Percentiles rank a stretch among this genome's conserved stretches.
phyloP scores from a whole-genome alignment of 2,113 vertebrate species.

The Dipodomys spectabilis region DNA sequence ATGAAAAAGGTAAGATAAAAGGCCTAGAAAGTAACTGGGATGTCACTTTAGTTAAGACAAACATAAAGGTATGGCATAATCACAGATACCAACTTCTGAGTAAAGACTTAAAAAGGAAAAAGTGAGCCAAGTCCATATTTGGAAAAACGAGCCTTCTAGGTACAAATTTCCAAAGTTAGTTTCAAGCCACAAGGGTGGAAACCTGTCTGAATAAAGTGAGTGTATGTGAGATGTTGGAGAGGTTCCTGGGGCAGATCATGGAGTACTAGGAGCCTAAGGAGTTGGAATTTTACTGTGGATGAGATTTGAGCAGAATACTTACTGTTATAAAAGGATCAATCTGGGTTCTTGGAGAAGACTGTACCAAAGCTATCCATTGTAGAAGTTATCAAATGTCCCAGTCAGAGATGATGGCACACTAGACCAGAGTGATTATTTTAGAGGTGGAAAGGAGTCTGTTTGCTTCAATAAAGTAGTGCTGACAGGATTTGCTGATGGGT shows the following conservation, averaged over 20 bases:
- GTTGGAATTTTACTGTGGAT: not conserved
- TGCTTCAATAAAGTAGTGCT: not conserved
- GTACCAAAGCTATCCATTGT: not conserved
- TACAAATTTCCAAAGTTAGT: not conserved
- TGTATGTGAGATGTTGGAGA: not conserved
- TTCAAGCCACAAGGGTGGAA: not conserved
- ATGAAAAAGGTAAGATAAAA: not conserved
- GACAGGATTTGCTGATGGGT: not conserved
- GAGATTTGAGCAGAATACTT: not conserved
- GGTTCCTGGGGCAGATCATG: not conserved
- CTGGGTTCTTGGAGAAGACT: not conserved
- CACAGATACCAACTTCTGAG: conserved; percentile 11
- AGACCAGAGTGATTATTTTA: not conserved
- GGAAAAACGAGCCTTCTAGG: not conserved
- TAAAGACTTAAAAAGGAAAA: not conserved
- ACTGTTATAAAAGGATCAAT: not conserved
- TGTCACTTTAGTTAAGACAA: not conserved
- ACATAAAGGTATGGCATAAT: not conserved
- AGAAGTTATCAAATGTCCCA: not conserved
- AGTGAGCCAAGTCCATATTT: not conserved
- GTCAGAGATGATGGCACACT: not conserved
- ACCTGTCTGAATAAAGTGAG: not conserved
- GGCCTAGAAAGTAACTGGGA: not conserved
- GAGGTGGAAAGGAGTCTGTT: not conserved
- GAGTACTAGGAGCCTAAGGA: too few species aligned